A percentile compares a stretch with the other conserved stretches of the same genome.
Evolutionary conservation across 2,797 vertebrate genomes (phyloP).

Genomic region (Chromis chromis): DNA sequence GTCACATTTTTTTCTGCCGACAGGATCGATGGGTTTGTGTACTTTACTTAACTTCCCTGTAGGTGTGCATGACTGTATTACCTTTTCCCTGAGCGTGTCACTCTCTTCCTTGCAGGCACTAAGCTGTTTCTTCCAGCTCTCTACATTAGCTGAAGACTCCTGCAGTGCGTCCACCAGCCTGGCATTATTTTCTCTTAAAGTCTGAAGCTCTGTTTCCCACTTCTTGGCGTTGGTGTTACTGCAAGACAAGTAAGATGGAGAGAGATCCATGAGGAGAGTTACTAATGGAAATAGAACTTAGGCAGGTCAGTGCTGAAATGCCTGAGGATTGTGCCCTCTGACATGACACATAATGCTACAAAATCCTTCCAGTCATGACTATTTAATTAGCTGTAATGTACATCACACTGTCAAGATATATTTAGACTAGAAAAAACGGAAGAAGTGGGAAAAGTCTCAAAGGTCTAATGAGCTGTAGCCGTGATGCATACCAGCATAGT

Average conservation of each 20-base stretch:
- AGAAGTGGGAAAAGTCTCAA: slow-evolving; percentile 11
- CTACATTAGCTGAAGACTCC: slow-evolving; percentile 91
- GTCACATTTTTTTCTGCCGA: slow-evolving; percentile 3
- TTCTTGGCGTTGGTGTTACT: slow-evolving; percentile 93
- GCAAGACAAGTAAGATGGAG: slow-evolving; percentile 52
- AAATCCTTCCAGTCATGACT: slow-evolving; percentile 32
- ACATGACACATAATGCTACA: slow-evolving; percentile 42
- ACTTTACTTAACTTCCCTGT: slow-evolving; percentile 23
- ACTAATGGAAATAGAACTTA: slow-evolving; percentile 42
- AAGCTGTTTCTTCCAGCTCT: slow-evolving; percentile 95
- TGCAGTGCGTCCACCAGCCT: slow-evolving; percentile 90
- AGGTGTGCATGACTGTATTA: slow-evolving; percentile 60
- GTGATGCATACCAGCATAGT: neutral
- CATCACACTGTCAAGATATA: slow-evolving; percentile 9
- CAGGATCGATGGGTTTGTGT: slow-evolving; percentile 21
- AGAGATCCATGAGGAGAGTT: slow-evolving; percentile 32
- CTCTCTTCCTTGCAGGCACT: slow-evolving; percentile 92
- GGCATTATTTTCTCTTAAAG: slow-evolving; percentile 93
- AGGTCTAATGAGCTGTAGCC: slow-evolving; percentile 23
- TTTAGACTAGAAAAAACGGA: slow-evolving; percentile 21
- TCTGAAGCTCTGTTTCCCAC: slow-evolving; percentile 94
- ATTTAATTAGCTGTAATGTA: slow-evolving; percentile 47
- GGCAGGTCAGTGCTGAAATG: slow-evolving; percentile 43
- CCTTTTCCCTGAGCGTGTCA: slow-evolving; percentile 90
- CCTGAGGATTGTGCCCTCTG: slow-evolving; percentile 10